Percentiles rank a stretch among this genome's conserved stretches.
Evolutionary conservation across 2,888 invertebrate species (phyloP).

Genomic region (Nebria salina): DNA sequence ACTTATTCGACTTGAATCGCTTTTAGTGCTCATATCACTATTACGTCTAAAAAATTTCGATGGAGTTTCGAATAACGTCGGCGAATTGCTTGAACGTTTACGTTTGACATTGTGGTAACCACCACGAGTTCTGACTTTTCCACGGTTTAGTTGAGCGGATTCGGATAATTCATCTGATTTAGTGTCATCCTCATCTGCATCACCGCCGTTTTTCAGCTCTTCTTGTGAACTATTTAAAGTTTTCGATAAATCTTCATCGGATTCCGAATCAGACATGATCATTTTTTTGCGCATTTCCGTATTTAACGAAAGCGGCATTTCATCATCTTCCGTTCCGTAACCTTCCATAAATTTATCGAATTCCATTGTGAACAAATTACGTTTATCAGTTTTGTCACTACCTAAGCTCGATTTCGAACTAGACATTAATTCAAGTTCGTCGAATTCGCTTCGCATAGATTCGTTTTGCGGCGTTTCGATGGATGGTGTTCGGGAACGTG

Average conservation of each 20-base stretch:
- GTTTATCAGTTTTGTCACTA: slow-evolving; percentile 46
- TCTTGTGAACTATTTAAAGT: slow-evolving; percentile 29
- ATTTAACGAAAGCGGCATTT: slow-evolving; percentile 25
- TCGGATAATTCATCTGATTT: slow-evolving; percentile 33
- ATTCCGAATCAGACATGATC: slow-evolving; percentile 37
- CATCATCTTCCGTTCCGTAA: slow-evolving; percentile 57
- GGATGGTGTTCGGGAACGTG: background rate
- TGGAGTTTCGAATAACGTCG: slow-evolving; percentile 47
- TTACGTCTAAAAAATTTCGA: slow-evolving; percentile 52
- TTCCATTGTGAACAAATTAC: slow-evolving; percentile 39
- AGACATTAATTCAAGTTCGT: background rate
- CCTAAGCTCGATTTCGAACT: slow-evolving; percentile 33
- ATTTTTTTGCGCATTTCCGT: slow-evolving; percentile 34
- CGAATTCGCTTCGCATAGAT: background rate
- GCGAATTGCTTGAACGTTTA: slow-evolving; percentile 46
- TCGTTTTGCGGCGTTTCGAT: slow-evolving; percentile 6
- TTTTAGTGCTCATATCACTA: slow-evolving; percentile 55
- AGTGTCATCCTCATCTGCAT: slow-evolving; percentile 50
- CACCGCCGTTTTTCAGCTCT: slow-evolving; percentile 35
- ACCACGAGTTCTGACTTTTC: slow-evolving; percentile 49
- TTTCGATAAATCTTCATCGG: slow-evolving; percentile 28
- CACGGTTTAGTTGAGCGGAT: slow-evolving; percentile 30
- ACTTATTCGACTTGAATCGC: slow-evolving; percentile 54
- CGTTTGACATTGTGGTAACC: slow-evolving; percentile 46
- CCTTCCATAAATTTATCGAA: slow-evolving; percentile 53